These are phyloP conservation scores for Liparis tanakae DNA, from an alignment of 2,797 vertebrate species.

Conservation along the genomic window DNA sequence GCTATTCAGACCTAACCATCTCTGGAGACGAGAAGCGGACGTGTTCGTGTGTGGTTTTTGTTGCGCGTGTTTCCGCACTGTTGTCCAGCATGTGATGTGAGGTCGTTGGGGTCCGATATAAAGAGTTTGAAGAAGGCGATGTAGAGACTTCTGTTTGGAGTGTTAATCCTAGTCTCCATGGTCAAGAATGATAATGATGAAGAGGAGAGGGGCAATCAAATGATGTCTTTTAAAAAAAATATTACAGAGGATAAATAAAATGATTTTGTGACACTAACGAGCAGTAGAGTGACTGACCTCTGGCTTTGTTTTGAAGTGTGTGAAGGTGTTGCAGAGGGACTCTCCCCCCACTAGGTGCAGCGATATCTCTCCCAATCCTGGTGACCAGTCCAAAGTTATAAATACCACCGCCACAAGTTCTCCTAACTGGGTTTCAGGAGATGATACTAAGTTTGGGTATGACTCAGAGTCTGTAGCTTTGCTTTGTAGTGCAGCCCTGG, in stretches of 20 bases:
- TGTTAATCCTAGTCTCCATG: slow-evolving; percentile 33
- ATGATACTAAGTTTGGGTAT: slow-evolving; percentile 83
- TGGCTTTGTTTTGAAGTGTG: slow-evolving; percentile 59
- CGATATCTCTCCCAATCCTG: slow-evolving; percentile 49
- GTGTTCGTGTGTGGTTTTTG: not conserved
- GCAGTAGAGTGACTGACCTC: slow-evolving; percentile 34
- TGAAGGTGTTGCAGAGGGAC: slow-evolving; percentile 59
- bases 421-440: slow-evolving; percentile 74
- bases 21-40: slow-evolving; percentile 57
- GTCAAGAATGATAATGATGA: slow-evolving; percentile 21
- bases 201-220: slow-evolving; percentile 4
- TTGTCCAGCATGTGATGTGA: slow-evolving; percentile 47
- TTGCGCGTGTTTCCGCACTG: not conserved
- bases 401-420: slow-evolving; percentile 75
- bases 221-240: not conserved
- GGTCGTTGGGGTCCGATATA: slow-evolving; percentile 45
- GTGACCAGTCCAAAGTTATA: slow-evolving; percentile 72
- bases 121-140: slow-evolving; percentile 37
- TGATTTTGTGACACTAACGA: not conserved
- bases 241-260: no score
- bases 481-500: slow-evolving; percentile 69
- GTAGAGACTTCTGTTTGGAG: slow-evolving; percentile 43
- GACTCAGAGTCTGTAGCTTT: slow-evolving; percentile 76
- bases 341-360: slow-evolving; percentile 56
- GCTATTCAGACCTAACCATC: slow-evolving; percentile 70